Conservation (phyloP, 2,797 vertebrate species). For the Alectoris magna region DNA sequence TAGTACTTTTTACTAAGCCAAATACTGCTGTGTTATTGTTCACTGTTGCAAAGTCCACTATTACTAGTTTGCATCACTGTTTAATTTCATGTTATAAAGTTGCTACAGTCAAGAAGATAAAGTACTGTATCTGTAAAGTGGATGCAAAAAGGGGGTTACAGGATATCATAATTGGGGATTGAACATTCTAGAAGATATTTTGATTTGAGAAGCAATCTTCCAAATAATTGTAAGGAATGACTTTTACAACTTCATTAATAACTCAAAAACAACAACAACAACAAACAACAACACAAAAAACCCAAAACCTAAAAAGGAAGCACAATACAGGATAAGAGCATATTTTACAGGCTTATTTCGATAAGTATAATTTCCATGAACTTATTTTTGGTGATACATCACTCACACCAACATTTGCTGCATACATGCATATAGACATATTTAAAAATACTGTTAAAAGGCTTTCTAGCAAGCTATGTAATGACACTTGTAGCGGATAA, state of each 20-base stretch:
- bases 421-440: neutral
- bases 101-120: neutral
- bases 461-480: neutral
- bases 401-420: neutral
- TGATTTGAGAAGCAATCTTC: neutral
- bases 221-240: neutral
- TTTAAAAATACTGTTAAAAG: neutral
- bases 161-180: neutral
- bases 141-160: neutral
- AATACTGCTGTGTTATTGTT: neutral
- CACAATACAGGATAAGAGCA: neutral
- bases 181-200: neutral
- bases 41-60: neutral
- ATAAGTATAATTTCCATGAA: neutral
- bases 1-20: neutral
- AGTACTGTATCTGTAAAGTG: neutral
- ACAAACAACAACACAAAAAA: neutral
- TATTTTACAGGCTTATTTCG: neutral
- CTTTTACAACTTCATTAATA: neutral
- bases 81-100: neutral
- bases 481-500: neutral
- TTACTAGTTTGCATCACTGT: neutral
- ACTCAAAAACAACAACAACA: neutral
- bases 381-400: neutral
- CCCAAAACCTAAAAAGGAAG: neutral